A percentile compares a stretch with the other conserved stretches of the same genome.
These are phyloP conservation scores for Temnothorax curvispinosus DNA, from an alignment of 1,140 invertebrate species.

Conservation along the genomic window DNA sequence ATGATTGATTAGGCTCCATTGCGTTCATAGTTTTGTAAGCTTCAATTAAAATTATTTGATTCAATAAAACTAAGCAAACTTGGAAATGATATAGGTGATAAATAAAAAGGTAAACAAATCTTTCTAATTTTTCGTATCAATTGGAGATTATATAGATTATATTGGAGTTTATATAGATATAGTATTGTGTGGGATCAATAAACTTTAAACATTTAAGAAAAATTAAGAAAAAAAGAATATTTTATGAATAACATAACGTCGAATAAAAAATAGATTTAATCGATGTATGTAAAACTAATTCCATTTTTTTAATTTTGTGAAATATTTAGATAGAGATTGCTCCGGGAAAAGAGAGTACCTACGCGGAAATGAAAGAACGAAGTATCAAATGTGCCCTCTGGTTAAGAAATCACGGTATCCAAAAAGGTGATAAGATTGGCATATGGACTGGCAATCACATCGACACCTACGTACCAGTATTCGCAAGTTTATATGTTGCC, in stretches of 20 bases:
- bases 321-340: conserved; percentile 20
- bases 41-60: conserved; percentile 18
- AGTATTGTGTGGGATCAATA: not conserved
- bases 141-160: not conserved
- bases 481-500: conserved; percentile 84
- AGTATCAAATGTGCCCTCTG: conserved; percentile 43
- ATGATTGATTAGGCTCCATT: conserved; percentile 28
- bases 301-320: not conserved
- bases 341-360: conserved; percentile 19
- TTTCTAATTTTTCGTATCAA: not conserved
- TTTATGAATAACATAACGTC: not conserved
- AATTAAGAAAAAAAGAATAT: not conserved
- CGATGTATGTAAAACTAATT: not conserved
- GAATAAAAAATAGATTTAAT: not conserved
- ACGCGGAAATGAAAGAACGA: conserved; percentile 45
- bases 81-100: not conserved
- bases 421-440: conserved; percentile 82
- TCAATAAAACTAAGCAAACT: not conserved
- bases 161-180: too few relatives aligned
- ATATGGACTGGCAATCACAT: conserved; percentile 84
- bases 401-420: conserved; percentile 75
- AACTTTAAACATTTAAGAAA: not conserved
- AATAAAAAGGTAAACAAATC: not conserved
- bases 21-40: not conserved
- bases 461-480: conserved; percentile 83